A percentile compares a stretch with the other conserved stretches of the same genome.
These are phyloP conservation scores for Macaria liturata DNA, from an alignment of 2,888 invertebrate species.

Conservation along the genomic window DNA sequence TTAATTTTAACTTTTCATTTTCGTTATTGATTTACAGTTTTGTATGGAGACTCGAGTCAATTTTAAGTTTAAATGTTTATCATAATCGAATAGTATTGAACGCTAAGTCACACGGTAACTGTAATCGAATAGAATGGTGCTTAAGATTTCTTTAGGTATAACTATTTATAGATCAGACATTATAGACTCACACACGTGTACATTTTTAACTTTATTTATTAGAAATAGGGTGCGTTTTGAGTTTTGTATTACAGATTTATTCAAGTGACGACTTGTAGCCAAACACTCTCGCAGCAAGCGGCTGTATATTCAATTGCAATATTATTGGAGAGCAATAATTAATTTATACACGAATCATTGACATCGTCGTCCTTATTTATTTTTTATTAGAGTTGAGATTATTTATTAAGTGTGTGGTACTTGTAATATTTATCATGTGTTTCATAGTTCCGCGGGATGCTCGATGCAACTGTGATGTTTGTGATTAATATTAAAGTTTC, in stretches of 20 bases:
- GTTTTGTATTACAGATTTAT: slow-evolving; percentile 45
- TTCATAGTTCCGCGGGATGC: slow-evolving; percentile 47
- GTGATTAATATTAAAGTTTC: slow-evolving; percentile 70
- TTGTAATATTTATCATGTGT: slow-evolving; percentile 68
- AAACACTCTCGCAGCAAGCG: not conserved
- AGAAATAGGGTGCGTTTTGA: slow-evolving; percentile 53
- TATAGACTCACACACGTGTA: slow-evolving; percentile 55
- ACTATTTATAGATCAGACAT: slow-evolving; percentile 66
- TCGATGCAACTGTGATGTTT: slow-evolving; percentile 57
- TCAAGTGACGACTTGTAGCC: slow-evolving; percentile 35
- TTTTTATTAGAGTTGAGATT: slow-evolving; percentile 69
- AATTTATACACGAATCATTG: slow-evolving; percentile 41
- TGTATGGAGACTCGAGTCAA: slow-evolving; percentile 68
- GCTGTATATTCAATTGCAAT: slow-evolving; percentile 39
- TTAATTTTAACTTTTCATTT: slow-evolving; percentile 60
- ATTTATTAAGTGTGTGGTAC: slow-evolving; percentile 79
- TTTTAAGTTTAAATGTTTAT: slow-evolving; percentile 68
- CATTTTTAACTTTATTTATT: slow-evolving; percentile 42
- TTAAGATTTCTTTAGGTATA: slow-evolving; percentile 75
- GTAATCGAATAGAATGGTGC: slow-evolving; percentile 83
- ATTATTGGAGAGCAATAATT: slow-evolving; percentile 56
- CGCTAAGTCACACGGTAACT: slow-evolving; percentile 75
- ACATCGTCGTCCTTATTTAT: slow-evolving; percentile 65
- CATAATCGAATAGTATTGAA: slow-evolving; percentile 71
- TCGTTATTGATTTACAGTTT: slow-evolving; percentile 62